These are phyloP conservation scores for Drosophila nikananu DNA, from an alignment of 1,140 invertebrate genomes.

Conservation along the genomic window DNA sequence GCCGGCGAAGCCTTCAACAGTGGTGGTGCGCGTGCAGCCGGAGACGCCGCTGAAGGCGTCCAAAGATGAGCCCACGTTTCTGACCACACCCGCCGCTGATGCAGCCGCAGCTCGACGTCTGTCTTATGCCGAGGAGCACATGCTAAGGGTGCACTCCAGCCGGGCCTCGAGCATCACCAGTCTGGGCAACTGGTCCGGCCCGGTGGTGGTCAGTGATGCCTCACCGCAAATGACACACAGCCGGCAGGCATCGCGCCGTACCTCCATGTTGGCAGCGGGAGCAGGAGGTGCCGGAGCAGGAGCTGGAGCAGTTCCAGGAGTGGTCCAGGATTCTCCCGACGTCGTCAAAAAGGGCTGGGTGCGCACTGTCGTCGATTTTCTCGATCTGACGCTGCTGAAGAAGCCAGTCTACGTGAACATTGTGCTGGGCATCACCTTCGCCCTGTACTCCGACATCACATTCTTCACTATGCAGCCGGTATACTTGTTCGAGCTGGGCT, in stretches of 20 bases:
- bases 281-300: background rate
- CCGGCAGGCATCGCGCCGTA: slow-evolving; percentile 60
- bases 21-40: slow-evolving; percentile 57
- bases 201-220: slow-evolving; percentile 78
- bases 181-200: slow-evolving; percentile 84
- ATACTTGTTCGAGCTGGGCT: slow-evolving; percentile 86
- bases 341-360: slow-evolving; percentile 14
- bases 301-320: too few relatives aligned
- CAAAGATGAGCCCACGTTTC: slow-evolving; percentile 30
- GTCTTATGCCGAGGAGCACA: slow-evolving; percentile 60
- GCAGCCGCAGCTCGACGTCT: slow-evolving; percentile 33
- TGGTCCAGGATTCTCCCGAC: background rate
- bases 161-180: slow-evolving; percentile 83
- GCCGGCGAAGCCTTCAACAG: slow-evolving; percentile 6
- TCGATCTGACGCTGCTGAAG: slow-evolving; percentile 87
- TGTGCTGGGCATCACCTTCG: slow-evolving; percentile 86
- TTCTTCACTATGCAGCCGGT: slow-evolving; percentile 88
- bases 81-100: background rate
- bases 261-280: slow-evolving; percentile 15
- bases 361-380: slow-evolving; percentile 86
- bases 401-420: slow-evolving; percentile 88
- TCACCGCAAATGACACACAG: slow-evolving; percentile 76
- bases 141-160: slow-evolving; percentile 48
- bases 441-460: slow-evolving; percentile 87
- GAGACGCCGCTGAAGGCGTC: slow-evolving; percentile 51